Base-by-base conservation (phyloP, 1,140 invertebrate genomes). In the Hylaeus volcanicus region DNA sequence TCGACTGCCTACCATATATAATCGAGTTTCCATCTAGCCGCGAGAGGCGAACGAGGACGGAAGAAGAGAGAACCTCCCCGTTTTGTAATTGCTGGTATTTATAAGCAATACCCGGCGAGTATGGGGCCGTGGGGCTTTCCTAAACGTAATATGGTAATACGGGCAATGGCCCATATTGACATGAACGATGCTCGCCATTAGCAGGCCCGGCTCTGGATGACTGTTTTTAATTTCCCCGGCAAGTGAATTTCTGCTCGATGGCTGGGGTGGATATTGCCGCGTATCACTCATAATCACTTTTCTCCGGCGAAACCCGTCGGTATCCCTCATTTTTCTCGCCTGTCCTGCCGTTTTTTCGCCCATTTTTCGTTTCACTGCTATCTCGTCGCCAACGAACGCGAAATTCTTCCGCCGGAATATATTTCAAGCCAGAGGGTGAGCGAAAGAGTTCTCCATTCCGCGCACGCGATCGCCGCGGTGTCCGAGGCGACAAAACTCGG, bases 141-240 rank as follows among this genome's bases (percentile, higher is more conserved):
- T 87, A 88, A 90, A 84, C 87, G 89, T 92, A 92, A 92, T 93
- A 93, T 93, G 92, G 92, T 93, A 93, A 93, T 93, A 93, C 89
- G 89, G 84, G 92, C 92, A 93, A 93, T 93, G 92, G 92, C 82
- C 92, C 93, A 93, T 93, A 93, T 93, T 93, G 93, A 93, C 93
- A 92, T 93, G 93, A 93, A 93, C 92, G 92, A 93, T 93, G 93
- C 90, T 83, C 82, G 90, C 91, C 91, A 93, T 93, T 93, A 93
- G 90, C 88, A 85, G 88, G 87, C 85, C 86, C 88, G 88, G 84
- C 90, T 86, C 87, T 88, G 90, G 89, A 91, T 90, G 92, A 93
- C 92, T 92, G 92, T 93, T 93, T 93, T 93, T 93, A 93, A 93
- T 93, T 93, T 93, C 92, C 91, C 91, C 86, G 90, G 86, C 88